Percentiles rank a stretch among this genome's conserved stretches.
Conservation (phyloP, 2,113 vertebrate genomes). For the Psophia crepitans region DNA sequence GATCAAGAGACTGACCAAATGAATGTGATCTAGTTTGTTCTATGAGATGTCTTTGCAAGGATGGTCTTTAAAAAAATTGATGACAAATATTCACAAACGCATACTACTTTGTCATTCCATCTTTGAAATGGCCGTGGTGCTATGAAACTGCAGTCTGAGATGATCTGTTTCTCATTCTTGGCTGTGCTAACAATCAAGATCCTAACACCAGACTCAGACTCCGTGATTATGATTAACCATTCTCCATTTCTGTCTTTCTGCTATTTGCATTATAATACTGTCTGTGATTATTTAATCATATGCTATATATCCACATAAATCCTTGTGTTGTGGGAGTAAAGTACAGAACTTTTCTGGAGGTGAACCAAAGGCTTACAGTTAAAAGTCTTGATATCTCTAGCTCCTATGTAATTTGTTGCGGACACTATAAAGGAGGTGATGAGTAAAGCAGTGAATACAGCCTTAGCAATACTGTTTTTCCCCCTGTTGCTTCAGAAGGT, state of each 20-base stretch:
- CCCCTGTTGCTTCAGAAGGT: neutral
- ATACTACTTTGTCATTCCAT: neutral
- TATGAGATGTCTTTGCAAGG: neutral
- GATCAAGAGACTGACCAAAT: neutral
- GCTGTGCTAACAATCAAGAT: neutral
- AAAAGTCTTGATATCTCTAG: neutral
- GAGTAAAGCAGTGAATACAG: neutral
- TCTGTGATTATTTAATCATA: constrained; percentile 37
- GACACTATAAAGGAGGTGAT: neutral
- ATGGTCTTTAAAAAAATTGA: neutral
- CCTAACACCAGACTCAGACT: neutral
- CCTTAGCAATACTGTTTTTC: neutral
- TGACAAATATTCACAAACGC: neutral
- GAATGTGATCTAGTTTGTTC: neutral
- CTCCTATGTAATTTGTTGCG: neutral
- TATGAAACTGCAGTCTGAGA: neutral
- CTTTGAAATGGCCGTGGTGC: neutral
- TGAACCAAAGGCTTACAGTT: neutral
- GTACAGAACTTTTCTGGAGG: neutral
- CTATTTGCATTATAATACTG: constrained; percentile 16
- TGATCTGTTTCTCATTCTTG: neutral
- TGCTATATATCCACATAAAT: neutral
- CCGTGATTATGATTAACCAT: neutral
- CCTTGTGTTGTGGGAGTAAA: neutral
- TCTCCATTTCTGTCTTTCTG: neutral